Base-by-base conservation (phyloP, 2,888 invertebrate species). In the Platypus cylindrus region DNA sequence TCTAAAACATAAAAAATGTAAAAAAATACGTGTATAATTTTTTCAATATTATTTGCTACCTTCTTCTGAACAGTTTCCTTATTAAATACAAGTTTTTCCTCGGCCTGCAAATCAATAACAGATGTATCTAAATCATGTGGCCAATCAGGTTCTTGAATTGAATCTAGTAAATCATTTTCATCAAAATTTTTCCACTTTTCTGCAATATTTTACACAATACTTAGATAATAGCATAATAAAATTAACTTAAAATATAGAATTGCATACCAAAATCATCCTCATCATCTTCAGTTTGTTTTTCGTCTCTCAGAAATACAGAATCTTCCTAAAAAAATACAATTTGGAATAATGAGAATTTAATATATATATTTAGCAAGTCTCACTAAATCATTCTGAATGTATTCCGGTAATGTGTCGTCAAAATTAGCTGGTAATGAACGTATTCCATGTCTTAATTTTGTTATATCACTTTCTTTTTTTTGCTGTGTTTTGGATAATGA, bases 81-180 rank as follows among this genome's bases (percentile, higher is more conserved):
- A 27, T 40, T 35, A 30, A 25, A 32, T 28, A 43, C 37, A 7
- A 20, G 12, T 14, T 40, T 30, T 28, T 46, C 41, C n/a, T 40
- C 37, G 2, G 35, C 30, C n/a, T n/a, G n/a, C n/a, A n/a, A n/a
- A 9, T 36, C 33, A 8, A 26, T 27, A 13, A 40, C 30, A 11
- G 36, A 38, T 5, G 29, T 24, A 32, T 38, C 41, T n/a, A 40
- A 26, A 20, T 45, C 45, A 15, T 35, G 22, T 5, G 45, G 45
- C 47, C 47, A 47, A 9, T 40, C 37, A 11, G 46, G 46, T 35
- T 46, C 45, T 5, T 45, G 41, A 8, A 43, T 48, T 12, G 36
- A 36, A 35, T 45, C 45, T 26, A 45, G 30, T 18, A 45, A 26
- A 16, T 40, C 33, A 11, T 22, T 27, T 26, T 37, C 38, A 27